Evolutionary conservation across 2,888 invertebrate genomes (phyloP).

Genomic region (Onchidella celtica): DNA sequence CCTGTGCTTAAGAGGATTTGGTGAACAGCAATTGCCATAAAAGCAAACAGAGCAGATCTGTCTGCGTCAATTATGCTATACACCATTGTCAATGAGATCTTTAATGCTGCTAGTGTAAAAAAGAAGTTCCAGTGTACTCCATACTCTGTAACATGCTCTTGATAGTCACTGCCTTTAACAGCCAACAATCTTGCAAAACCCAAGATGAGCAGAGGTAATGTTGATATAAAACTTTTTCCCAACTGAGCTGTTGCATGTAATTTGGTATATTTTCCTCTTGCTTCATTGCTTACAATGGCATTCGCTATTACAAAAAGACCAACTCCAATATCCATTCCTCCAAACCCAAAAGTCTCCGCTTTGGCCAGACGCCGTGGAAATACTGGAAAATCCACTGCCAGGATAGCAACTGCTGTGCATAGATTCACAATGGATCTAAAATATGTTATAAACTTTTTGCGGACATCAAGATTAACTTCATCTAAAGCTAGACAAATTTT

Average conservation of each 20-base stretch:
- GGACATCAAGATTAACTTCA: conserved; percentile 53
- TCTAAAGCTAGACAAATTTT: conserved; percentile 1
- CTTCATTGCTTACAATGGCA: conserved; percentile 76
- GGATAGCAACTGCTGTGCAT: conserved; percentile 85
- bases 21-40: conserved; percentile 84
- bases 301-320: conserved; percentile 85
- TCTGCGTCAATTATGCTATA: conserved; percentile 83
- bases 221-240: conserved; percentile 57
- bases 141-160: conserved; percentile 94
- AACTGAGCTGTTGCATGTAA: conserved; percentile 30
- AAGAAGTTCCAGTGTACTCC: conserved; percentile 99
- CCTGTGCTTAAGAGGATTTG: conserved; percentile 85
- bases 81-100: conserved; percentile 85
- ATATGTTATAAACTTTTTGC: conserved; percentile 69
- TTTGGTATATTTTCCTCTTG: conserved; percentile 59
- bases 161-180: conserved; percentile 86
- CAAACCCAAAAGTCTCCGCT: conserved; percentile 90
- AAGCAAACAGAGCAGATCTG: conserved; percentile 83
- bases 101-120: conserved; percentile 92
- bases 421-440: conserved; percentile 72
- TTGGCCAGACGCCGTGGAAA: conserved; percentile 94
- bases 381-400: conserved; percentile 95
- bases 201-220: conserved; percentile 79
- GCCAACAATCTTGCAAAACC: conserved; percentile 80
- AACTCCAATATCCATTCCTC: conserved; percentile 96